Evolutionary conservation across 2,113 vertebrate genomes (phyloP), one percentile per base, ranked within the genome.

Genomic region (Menidia beryllina): DNA sequence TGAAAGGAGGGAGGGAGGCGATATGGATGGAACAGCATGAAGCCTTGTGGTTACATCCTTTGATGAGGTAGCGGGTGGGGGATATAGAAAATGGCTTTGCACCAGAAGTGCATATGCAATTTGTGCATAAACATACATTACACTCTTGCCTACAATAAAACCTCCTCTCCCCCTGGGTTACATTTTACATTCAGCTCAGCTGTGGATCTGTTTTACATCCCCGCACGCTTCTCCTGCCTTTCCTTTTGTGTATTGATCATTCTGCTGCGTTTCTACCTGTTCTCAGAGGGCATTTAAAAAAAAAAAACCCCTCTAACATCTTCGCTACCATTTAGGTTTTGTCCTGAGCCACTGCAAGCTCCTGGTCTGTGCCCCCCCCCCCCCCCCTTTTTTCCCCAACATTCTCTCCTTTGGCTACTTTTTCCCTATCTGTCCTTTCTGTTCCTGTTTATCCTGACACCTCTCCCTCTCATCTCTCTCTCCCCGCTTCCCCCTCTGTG

Each of bases 1-100:
- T 57, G 38, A 13, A 21, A 55, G 58, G 68, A n/a, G 61, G 60
- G 57, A 59, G 53, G 59, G 62, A 72, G 77, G 55, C 11, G 69
- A 84, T 78, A 73, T 82, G 81, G 84, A 71, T 77, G 67, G 82
- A 86, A 85, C 81, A 87, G 88, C 79, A n/a, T 85, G 86, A 86
- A 86, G 79, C 85, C 84, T 89, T 90, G 88, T 90, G 90, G 87
- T 89, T 89, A 88, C 87, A 90, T 92, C 84, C 82, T 92, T 91
- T 92, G 88, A 92, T 88, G 88, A 87, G 86, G 80, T 69, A 74
- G 84, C 69, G 48, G 75, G 79, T 84, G 84, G 84, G 47, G 78
- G 45, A 15, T 51, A 30, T 41, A 51, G 75, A 73, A 84, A 66
- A 82, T 73, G 81, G 75, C 62, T 75, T 77, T 55, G 54, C 58